Conservation (phyloP, 2,113 vertebrate genomes). For the Phyllostomus discolor region DNA sequence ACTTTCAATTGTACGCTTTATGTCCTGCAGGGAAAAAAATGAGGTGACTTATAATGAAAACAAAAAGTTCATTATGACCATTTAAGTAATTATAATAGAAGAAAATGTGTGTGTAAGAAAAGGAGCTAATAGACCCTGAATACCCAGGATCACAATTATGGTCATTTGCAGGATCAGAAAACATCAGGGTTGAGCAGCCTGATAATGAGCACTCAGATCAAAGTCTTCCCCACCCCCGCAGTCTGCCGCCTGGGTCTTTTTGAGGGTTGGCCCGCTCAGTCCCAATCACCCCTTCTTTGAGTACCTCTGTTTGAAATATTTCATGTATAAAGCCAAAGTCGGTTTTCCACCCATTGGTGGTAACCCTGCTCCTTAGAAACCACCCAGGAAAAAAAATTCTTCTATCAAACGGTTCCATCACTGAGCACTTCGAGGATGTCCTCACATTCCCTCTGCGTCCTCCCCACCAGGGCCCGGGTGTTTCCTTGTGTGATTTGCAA, state of each 20-base stretch:
- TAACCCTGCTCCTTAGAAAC: background rate
- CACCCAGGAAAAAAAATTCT: background rate
- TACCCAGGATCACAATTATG: background rate
- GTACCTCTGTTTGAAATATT: background rate
- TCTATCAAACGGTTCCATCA: fast-evolving
- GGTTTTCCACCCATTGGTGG: background rate
- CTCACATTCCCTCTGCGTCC: background rate
- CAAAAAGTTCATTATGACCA: background rate
- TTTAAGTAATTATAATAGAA: background rate
- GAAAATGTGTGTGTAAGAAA: background rate
- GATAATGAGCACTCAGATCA: background rate
- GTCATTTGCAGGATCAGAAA: background rate
- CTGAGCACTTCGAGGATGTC: background rate
- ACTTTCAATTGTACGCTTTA: background rate
- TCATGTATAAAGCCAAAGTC: background rate
- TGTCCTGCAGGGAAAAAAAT: background rate
- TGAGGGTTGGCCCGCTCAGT: fast-evolving
- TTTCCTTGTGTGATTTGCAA: background rate
- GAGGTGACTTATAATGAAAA: background rate
- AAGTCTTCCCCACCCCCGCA: background rate
- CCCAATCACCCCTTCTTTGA: background rate
- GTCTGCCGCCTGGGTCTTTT: background rate
- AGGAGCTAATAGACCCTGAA: background rate
- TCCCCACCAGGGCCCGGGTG: background rate
- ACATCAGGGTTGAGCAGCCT: background rate